Base-by-base conservation (phyloP, 2,113 vertebrate species). In the Lontra canadensis region DNA sequence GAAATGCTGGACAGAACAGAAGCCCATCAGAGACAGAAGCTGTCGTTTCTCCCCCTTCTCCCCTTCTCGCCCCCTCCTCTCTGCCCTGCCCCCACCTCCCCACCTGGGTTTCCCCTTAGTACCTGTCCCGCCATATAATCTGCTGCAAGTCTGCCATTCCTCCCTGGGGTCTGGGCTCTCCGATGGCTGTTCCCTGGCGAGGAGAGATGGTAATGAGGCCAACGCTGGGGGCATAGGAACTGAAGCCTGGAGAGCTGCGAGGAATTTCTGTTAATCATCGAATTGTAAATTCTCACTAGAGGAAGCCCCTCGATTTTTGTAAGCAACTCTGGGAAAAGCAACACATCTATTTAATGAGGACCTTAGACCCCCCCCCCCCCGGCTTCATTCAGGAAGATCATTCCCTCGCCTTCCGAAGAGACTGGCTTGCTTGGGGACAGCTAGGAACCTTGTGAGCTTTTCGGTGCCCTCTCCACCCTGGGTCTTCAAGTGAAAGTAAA, bases 221-320 rank as follows among this genome's bases (percentile, higher is more conserved):
- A 80, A 34, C 10, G 11, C 65, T 88, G 26, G 8, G 31, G 88
- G 61, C 55, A 65, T 42, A 21, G 39, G 67, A 59, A 67, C 1
- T 18, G 59, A 73, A 81, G n/a, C 17, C 29, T n/a, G 3, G 0
- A 18, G 82, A 85, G 23, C 87, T 57, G 42, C 26, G 61, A 89
- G 61, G 74, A 92, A 86, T 69, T 85, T 88, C 39, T 31, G 49
- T 87, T 95, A 9, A 85, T 65, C 78, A 55, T 29, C 1, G 0
- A 65, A 78, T 4, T 36, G 29, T 67, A 34, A 71, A 79, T 86
- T 92, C 87, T 88, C 14, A 3, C 14, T n/a, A 25, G 36, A 97
- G 73, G 73, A 95, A 74, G 59, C 88, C 83, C 49, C 79, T 61
- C 61, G 90, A 76, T 96, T 69, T 94, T 86, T 92, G n/a, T 84